Evolutionary conservation across 1,140 invertebrate species (phyloP).

Genomic region (Laupala kohalensis): DNA sequence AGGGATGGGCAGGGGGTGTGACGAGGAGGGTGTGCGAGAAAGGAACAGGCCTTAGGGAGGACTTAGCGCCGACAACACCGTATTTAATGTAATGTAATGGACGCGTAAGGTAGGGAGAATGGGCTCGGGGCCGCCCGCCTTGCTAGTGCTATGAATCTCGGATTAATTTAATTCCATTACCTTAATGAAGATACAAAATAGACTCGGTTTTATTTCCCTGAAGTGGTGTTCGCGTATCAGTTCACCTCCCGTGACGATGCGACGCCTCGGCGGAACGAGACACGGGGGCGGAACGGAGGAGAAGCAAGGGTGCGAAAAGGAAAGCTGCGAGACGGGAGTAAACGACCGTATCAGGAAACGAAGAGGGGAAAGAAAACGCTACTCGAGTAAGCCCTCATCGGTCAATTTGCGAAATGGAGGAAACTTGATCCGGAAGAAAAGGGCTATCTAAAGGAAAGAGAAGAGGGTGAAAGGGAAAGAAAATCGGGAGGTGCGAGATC

Average conservation of each 20-base stretch:
- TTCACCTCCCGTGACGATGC: neutral
- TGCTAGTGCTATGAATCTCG: constrained; percentile 12
- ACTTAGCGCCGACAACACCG: constrained; percentile 13
- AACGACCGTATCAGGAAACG: neutral
- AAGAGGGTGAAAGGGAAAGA: too few species aligned
- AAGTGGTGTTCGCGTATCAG: constrained; percentile 8
- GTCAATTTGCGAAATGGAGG: constrained; percentile 4
- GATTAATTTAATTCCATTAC: constrained; percentile 21
- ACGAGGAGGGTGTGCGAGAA: neutral
- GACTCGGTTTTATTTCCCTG: constrained; percentile 13
- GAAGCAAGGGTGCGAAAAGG: too few species aligned
- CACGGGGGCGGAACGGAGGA: too few species aligned
- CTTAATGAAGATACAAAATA: constrained; percentile 21
- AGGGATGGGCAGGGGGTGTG: neutral
- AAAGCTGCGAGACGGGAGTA: too few species aligned
- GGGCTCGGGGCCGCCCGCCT: neutral
- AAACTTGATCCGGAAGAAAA: neutral
- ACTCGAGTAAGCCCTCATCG: neutral
- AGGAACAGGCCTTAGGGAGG: constrained; percentile 8
- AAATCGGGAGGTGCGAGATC: too few species aligned
- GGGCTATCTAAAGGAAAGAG: too few species aligned
- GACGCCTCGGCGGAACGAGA: too few species aligned
- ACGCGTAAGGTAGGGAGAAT: constrained; percentile 2
- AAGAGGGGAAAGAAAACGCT: neutral
- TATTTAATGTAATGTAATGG: constrained; percentile 15